phyloP scores from a whole-genome alignment of 2,113 vertebrate species.

The Holacanthus passer region DNA sequence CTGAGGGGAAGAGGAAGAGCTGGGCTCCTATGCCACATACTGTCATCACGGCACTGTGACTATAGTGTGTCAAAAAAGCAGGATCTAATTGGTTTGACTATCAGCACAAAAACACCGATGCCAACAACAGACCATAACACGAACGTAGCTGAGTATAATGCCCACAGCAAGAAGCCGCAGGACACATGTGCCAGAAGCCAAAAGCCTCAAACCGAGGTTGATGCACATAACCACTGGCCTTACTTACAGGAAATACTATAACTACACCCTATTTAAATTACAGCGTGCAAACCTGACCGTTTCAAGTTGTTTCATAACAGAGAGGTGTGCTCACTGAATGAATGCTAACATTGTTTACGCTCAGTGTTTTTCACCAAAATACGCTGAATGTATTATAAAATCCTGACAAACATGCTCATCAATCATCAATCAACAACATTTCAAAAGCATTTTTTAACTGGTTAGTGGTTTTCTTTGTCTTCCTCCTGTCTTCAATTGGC shows the following conservation, averaged over 20 bases:
- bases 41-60: neutral
- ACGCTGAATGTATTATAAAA: neutral
- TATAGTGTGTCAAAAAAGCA: conserved; percentile 26
- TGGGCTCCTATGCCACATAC: conserved; percentile 8
- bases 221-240: conserved; percentile 50
- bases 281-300: conserved; percentile 40
- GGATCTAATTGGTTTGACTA: conserved; percentile 31
- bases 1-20: conserved; percentile 4
- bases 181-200: conserved; percentile 34
- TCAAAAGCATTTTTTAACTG: neutral
- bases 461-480: neutral
- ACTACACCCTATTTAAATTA: conserved; percentile 52
- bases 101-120: conserved; percentile 17
- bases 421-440: no score
- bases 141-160: conserved; percentile 24
- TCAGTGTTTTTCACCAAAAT: neutral
- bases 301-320: conserved; percentile 29
- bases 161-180: conserved; percentile 39
- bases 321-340: neutral
- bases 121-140: conserved; percentile 38
- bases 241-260: conserved; percentile 52
- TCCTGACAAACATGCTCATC: neutral
- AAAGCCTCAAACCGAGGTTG: conserved; percentile 52
- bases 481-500: neutral
- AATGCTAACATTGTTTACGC: neutral